A percentile compares a stretch with the other conserved stretches of the same genome.
Evolutionary conservation across 2,888 invertebrate genomes (phyloP).

Genomic region (Lutraria lutraria): DNA sequence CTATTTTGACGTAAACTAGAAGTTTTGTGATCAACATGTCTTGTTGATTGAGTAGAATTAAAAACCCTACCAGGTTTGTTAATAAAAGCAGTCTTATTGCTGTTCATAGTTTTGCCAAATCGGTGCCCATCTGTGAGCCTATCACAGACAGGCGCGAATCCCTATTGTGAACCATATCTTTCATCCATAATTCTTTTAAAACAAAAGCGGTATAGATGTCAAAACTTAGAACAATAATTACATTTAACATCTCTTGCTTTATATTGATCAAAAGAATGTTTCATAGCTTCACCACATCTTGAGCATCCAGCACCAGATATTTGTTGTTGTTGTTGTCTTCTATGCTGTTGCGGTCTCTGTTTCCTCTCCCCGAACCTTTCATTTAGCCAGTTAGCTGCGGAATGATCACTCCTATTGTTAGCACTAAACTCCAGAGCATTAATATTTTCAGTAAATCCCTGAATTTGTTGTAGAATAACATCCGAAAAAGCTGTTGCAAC

Average conservation of each 20-base stretch:
- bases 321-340: too few species aligned
- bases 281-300: slow-evolving; percentile 25
- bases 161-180: slow-evolving; percentile 22
- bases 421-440: not conserved
- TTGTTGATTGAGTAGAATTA: too few species aligned
- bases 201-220: not conserved
- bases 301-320: too few species aligned
- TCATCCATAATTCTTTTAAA: not conserved
- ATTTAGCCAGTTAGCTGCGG: not conserved
- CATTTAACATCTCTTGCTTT: slow-evolving; percentile 9
- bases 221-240: slow-evolving; percentile 5
- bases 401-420: not conserved
- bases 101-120: too few species aligned
- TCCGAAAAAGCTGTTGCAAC: slow-evolving; percentile 2
- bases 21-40: too few species aligned
- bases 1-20: too few species aligned
- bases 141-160: too few species aligned
- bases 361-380: not conserved
- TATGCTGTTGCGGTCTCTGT: not conserved
- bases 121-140: too few species aligned
- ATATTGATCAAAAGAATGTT: slow-evolving; percentile 25
- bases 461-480: not conserved
- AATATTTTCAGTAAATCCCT: not conserved
- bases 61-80: too few species aligned
- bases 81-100: too few species aligned